Base-by-base conservation (phyloP, 2,113 vertebrate species). In the Muntiacus muntjak region DNA sequence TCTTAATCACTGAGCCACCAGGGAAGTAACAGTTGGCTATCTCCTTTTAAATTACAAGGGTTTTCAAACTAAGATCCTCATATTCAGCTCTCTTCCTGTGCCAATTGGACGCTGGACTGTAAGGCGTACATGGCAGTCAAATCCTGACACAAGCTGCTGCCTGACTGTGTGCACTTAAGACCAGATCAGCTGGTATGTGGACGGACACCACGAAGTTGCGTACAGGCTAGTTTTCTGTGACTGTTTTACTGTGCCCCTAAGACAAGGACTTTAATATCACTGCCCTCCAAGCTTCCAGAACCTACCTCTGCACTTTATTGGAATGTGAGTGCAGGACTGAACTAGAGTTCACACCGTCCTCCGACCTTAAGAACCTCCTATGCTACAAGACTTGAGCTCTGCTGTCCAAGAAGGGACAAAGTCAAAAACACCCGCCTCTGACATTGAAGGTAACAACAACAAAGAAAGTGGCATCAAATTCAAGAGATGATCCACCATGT, bases 201-300 rank as follows among this genome's bases (percentile, higher is more conserved):
- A 28, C 1, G 15, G 6, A 33, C 4, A 17, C n/a, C 36, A 50
- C 10, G 0, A 58, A 62, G 62, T 7, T 2, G 0, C 11, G 7
- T 7, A 10, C 94, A 67, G 54, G 52, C 28, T 26, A 15, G 9
- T 54, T 81, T 43, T 78, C 30, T 17, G 16, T 83, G 62, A 91
- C 84, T 67, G 40, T 87, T 52, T 87, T 15, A 83, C 14, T 43
- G 15, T 19, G 25, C 30, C 3, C n/a, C 28, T 58, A 36, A 3
- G 58, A 85, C n/a, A 71, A n/a, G 50, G 40, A 16, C 78, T 96
- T 79, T 33, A 50, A 62, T 8, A 5, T n/a, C 76, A 21, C 40
- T 82, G 33, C 11, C 47, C 12, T 2, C 19, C 54, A 55, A 23
- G 36, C 36, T 90, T 47, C 62, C 79, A 58, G 82, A 85, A 57